phyloP scores from a whole-genome alignment of 2,888 invertebrate genomes.

The Graphium colonna region DNA sequence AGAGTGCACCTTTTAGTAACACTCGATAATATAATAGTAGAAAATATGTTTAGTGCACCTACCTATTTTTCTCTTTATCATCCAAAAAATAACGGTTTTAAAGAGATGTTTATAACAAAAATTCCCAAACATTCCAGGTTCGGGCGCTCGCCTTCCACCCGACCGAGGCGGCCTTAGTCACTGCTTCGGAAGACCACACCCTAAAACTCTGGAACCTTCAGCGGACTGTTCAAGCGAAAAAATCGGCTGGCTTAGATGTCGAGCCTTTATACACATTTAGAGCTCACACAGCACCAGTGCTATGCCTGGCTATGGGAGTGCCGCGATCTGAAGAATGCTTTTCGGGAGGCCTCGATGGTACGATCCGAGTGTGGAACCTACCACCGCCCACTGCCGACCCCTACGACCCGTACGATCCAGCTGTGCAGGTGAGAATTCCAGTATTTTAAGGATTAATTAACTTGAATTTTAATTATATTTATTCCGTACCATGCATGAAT shows the following conservation, averaged over 20 bases:
- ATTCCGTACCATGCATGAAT: too few species aligned
- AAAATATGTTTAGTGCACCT: too few species aligned
- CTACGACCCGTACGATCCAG: conserved; percentile 97
- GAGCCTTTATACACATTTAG: conserved; percentile 99
- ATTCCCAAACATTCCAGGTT: conserved; percentile 65
- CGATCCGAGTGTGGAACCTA: conserved; percentile 97
- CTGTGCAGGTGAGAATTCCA: conserved; percentile 64
- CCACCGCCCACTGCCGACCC: conserved; percentile 97
- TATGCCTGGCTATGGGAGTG: conserved; percentile 95
- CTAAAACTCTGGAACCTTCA: conserved; percentile 99
- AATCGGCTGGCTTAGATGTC: conserved; percentile 97
- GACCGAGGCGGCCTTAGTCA: conserved; percentile 96
- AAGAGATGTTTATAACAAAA: too few species aligned
- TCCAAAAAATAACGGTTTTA: too few species aligned
- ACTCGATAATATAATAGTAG: too few species aligned
- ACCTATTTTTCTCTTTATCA: too few species aligned
- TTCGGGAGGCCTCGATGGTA: conserved; percentile 96
- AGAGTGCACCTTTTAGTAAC: too few species aligned
- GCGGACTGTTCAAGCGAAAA: conserved; percentile 98
- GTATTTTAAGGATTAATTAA: too few species aligned
- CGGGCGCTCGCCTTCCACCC: conserved; percentile 96
- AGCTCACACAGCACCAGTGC: conserved; percentile 95
- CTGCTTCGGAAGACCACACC: conserved; percentile 99
- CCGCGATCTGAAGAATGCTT: conserved; percentile 97
- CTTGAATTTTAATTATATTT: too few species aligned